These are phyloP conservation scores for Caenorhabditis sp. DNA, from an alignment of 2,888 invertebrate species.

Conservation along the genomic window DNA sequence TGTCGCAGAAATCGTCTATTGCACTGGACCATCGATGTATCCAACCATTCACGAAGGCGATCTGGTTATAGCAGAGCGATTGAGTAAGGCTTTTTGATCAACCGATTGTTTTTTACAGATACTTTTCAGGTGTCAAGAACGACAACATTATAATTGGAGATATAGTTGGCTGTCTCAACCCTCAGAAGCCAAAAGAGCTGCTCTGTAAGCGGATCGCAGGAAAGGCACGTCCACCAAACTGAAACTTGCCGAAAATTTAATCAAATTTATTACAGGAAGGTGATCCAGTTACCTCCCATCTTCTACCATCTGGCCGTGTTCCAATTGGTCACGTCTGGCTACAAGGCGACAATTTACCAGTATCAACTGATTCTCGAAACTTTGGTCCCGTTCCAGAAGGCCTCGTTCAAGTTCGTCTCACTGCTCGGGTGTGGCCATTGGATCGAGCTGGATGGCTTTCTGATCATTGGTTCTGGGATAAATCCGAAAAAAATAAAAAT, in stretches of 20 bases:
- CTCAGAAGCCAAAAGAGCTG: conserved; percentile 73
- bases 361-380: conserved; percentile 78
- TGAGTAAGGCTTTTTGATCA: conserved; percentile 58
- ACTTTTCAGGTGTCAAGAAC: conserved; percentile 36
- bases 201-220: conserved; percentile 75
- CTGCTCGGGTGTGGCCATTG: conserved; percentile 78
- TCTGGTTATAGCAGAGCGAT: conserved; percentile 77
- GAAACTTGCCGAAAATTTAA: conserved; percentile 10
- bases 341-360: conserved; percentile 75
- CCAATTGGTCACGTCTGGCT: conserved; percentile 80
- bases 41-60: conserved; percentile 81
- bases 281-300: conserved; percentile 56
- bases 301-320: conserved; percentile 69
- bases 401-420: conserved; percentile 77
- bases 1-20: conserved; percentile 76
- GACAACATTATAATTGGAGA: conserved; percentile 70
- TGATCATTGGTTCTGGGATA: conserved; percentile 71
- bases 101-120: not conserved
- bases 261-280: conserved; percentile 62
- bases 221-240: conserved; percentile 48
- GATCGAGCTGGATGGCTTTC: conserved; percentile 71
- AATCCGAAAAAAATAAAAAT: conserved; percentile 15
- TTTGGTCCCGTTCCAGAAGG: conserved; percentile 81
- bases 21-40: conserved; percentile 79
- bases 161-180: conserved; percentile 78